These are phyloP conservation scores for Fregata magnificens DNA, from an alignment of 2,113 vertebrate genomes.

Conservation along the genomic window DNA sequence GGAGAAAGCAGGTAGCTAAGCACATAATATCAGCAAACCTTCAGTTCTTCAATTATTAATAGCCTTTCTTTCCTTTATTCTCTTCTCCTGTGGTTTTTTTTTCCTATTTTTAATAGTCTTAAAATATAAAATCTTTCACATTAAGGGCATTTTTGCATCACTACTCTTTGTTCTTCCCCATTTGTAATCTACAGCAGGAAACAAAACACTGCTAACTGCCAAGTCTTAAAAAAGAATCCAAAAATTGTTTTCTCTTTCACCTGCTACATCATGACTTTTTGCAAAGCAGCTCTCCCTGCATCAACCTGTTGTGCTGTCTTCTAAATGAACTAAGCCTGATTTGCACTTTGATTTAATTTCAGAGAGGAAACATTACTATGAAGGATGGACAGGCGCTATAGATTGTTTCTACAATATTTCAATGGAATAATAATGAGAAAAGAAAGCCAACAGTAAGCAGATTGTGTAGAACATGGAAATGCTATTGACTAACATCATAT, in stretches of 20 bases:
- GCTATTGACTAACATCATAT: not conserved
- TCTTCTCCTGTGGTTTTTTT: not conserved
- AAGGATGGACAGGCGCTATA: not conserved
- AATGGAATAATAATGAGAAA: not conserved
- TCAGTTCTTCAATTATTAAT: not conserved
- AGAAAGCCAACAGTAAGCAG: not conserved
- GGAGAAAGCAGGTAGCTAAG: not conserved
- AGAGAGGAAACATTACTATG: not conserved
- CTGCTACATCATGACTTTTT: conserved; percentile 19
- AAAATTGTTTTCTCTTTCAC: not conserved
- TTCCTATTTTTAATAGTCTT: not conserved
- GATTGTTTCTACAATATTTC: not conserved
- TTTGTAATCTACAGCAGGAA: not conserved
- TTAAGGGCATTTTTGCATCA: not conserved
- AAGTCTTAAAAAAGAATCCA: not conserved
- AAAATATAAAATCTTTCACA: not conserved
- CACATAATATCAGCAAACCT: not conserved
- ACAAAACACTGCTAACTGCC: not conserved
- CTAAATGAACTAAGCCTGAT: not conserved
- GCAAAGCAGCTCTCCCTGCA: not conserved
- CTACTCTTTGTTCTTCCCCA: not conserved
- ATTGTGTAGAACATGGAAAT: not conserved
- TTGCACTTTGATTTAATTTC: conserved; percentile 5
- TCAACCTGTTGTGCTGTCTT: conserved; percentile 7
- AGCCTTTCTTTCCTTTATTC: not conserved